Conservation (phyloP, 2,888 invertebrate species). For the Toxonevra muliebris region DNA sequence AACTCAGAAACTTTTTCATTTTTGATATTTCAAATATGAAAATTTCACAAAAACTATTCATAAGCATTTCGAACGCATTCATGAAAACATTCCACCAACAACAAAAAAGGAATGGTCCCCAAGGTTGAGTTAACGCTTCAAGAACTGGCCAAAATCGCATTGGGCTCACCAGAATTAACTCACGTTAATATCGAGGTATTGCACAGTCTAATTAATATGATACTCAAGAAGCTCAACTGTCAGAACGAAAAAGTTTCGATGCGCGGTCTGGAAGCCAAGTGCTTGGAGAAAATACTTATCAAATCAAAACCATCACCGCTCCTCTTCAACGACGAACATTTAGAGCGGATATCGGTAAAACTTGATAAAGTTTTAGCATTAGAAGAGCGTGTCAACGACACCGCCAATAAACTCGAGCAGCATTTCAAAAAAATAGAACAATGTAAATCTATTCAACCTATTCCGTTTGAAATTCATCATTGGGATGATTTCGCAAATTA, state of each 20-base stretch:
- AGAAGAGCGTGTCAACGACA: no score
- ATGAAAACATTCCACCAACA: no score
- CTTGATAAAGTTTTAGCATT: constrained; percentile 37
- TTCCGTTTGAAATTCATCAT: no score
- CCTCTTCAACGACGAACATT: constrained; percentile 46
- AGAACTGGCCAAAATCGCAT: constrained; percentile 52
- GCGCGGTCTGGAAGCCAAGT: constrained; percentile 49
- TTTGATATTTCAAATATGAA: no score
- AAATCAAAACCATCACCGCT: constrained; percentile 47
- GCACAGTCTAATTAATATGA: constrained; percentile 52
- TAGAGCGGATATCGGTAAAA: constrained; percentile 45
- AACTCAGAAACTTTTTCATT: no score
- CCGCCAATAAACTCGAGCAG: no score
- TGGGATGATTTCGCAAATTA: no score
- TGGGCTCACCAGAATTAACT: constrained; percentile 51
- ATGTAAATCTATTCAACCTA: no score
- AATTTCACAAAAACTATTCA: no score
- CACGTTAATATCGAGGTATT: constrained; percentile 51
- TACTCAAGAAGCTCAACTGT: constrained; percentile 56
- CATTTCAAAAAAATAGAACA: no score
- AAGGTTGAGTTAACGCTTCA: constrained; percentile 47
- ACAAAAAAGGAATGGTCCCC: neutral
- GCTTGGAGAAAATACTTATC: constrained; percentile 47
- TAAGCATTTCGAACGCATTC: no score
- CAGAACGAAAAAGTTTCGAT: constrained; percentile 51